These are phyloP conservation scores for Rhamnusium bicolor DNA, from an alignment of 2,888 invertebrate genomes.

Conservation along the genomic window DNA sequence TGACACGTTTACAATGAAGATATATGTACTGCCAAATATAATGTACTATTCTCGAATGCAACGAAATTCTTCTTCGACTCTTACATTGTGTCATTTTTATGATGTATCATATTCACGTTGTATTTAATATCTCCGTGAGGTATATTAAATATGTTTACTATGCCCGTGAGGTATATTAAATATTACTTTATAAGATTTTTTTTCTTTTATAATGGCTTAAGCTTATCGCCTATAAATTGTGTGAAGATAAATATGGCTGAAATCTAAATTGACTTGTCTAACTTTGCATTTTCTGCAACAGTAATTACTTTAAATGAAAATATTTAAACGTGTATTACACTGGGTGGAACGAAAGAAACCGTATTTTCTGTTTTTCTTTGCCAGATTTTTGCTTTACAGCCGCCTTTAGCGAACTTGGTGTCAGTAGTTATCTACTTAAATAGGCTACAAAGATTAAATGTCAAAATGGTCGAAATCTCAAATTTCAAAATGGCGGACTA, in stretches of 20 bases:
- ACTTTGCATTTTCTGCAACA: background rate
- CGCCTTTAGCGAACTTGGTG: too few relatives aligned
- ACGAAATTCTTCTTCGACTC: background rate
- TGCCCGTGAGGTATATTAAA: background rate
- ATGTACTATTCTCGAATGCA: conserved; percentile 9
- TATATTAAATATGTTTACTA: background rate
- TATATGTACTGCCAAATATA: conserved; percentile 33
- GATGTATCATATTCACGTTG: background rate
- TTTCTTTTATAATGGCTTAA: background rate
- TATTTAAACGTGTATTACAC: too few relatives aligned
- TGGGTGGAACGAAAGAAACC: too few relatives aligned
- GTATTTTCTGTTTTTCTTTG: too few relatives aligned
- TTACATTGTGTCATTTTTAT: background rate
- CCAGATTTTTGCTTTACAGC: too few relatives aligned
- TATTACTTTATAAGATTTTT: background rate
- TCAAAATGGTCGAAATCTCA: too few relatives aligned
- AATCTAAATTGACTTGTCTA: background rate
- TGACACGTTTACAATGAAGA: conserved; percentile 48
- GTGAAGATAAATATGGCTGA: background rate
- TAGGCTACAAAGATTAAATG: too few relatives aligned
- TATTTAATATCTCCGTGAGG: background rate
- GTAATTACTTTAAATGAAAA: too few relatives aligned
- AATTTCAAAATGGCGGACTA: too few relatives aligned
- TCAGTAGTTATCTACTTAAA: too few relatives aligned
- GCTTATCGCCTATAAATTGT: background rate